Evolutionary conservation across 92 coral and sea anemone genomes (phyloP).

Genomic region (Zoanthus solanderi): DNA sequence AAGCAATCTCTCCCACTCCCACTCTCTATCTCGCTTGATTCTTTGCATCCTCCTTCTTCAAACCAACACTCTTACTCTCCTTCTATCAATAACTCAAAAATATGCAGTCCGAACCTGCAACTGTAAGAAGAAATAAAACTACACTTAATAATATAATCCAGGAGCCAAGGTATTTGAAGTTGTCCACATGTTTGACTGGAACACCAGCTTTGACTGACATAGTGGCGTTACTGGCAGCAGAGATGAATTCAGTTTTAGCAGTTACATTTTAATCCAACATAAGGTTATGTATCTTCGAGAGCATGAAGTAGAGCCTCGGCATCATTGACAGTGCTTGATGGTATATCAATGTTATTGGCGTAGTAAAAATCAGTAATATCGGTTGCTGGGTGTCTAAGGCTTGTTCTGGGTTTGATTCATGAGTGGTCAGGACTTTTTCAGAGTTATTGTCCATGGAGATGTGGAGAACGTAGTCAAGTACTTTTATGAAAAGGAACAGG

Average conservation of each 20-base stretch:
- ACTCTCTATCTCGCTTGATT: too few species aligned
- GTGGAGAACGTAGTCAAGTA: conserved; percentile 1
- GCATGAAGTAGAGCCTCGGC: not conserved
- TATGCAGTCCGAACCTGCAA: too few species aligned
- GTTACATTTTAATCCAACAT: not conserved
- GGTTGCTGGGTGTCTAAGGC: not conserved
- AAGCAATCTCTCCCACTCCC: too few species aligned
- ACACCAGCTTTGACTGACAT: not conserved
- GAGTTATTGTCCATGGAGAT: not conserved
- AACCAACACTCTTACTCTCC: too few species aligned
- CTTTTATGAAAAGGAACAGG: not conserved
- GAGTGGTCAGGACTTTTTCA: not conserved
- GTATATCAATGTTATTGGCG: conserved; percentile 10
- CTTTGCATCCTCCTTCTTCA: too few species aligned
- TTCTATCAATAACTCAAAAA: too few species aligned
- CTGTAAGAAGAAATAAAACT: too few species aligned
- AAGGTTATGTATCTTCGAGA: not conserved
- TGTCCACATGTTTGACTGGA: not conserved
- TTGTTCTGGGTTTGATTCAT: not conserved
- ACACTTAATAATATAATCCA: not conserved
- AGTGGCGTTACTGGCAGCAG: not conserved
- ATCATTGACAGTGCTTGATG: not conserved
- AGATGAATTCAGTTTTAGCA: conserved; percentile 19
- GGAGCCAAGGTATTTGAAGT: not conserved
- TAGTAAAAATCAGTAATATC: conserved; percentile 7